Conservation (phyloP, 2,888 invertebrate genomes). For the Auanema sp. region DNA sequence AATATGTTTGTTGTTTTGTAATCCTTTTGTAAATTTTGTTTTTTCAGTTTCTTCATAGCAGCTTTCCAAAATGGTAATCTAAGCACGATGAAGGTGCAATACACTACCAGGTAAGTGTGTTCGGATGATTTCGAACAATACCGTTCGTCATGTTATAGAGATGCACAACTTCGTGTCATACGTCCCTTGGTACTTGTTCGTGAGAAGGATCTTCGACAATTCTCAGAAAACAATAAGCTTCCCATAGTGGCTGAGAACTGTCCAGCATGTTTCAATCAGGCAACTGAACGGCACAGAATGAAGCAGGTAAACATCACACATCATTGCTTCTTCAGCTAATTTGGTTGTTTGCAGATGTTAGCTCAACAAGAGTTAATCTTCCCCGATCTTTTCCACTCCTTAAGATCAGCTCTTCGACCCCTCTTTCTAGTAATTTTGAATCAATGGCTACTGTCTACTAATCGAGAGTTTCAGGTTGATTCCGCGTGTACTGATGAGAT, state of each 20-base stretch:
- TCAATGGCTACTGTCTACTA: neutral
- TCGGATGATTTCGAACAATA: neutral
- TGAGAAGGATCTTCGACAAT: slow-evolving; percentile 76
- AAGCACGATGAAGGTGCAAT: slow-evolving; percentile 78
- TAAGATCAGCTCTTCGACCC: slow-evolving; percentile 40
- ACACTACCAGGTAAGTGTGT: slow-evolving; percentile 73
- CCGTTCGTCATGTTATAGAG: slow-evolving; percentile 69
- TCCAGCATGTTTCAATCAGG: slow-evolving; percentile 67
- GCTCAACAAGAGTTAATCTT: slow-evolving; percentile 50
- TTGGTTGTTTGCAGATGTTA: slow-evolving; percentile 25
- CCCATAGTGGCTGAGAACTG: slow-evolving; percentile 75
- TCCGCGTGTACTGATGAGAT: slow-evolving; percentile 46
- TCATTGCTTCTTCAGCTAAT: slow-evolving; percentile 1
- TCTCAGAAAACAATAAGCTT: slow-evolving; percentile 75
- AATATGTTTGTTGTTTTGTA: no score
- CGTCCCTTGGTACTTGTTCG: slow-evolving; percentile 85
- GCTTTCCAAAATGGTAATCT: slow-evolving; percentile 81
- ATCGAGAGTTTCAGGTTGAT: slow-evolving; percentile 29
- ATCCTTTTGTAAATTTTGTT: no score
- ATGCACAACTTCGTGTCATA: slow-evolving; percentile 80
- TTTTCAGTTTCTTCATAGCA: slow-evolving; percentile 73
- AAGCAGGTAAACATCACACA: slow-evolving; percentile 28
- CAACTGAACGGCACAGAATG: slow-evolving; percentile 47
- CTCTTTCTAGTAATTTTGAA: slow-evolving; percentile 26
- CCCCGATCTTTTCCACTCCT: slow-evolving; percentile 47